Evolutionary conservation across 2,888 invertebrate species (phyloP).

Genomic region (Apeira syringaria): DNA sequence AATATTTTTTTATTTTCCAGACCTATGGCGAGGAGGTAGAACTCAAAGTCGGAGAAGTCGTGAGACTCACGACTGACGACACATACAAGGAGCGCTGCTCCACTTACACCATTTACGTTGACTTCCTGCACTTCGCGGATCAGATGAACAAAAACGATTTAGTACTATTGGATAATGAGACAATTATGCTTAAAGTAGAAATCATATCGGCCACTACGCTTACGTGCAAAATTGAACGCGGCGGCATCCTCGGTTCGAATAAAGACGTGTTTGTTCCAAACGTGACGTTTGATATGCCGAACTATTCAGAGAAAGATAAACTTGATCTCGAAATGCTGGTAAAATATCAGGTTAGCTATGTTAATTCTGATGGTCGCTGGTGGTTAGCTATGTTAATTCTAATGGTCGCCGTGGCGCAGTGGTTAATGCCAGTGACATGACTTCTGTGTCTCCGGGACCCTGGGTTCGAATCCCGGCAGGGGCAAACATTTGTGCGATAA

Average conservation of each 20-base stretch:
- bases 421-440: too few relatives aligned
- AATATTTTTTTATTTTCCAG: too few relatives aligned
- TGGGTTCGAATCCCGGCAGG: too few relatives aligned
- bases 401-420: too few relatives aligned
- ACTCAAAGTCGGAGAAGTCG: slow-evolving; percentile 65
- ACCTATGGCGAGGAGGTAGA: slow-evolving; percentile 60
- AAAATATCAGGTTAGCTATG: slow-evolving; percentile 71
- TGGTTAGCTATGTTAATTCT: too few relatives aligned
- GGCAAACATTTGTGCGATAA: too few relatives aligned
- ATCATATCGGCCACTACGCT: slow-evolving; percentile 65
- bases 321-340: slow-evolving; percentile 58
- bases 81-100: slow-evolving; percentile 82
- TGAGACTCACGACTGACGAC: slow-evolving; percentile 81
- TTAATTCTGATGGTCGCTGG: too few relatives aligned
- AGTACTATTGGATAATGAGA: slow-evolving; percentile 86
- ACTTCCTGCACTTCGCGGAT: slow-evolving; percentile 77
- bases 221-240: slow-evolving; percentile 68
- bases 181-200: slow-evolving; percentile 88
- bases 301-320: slow-evolving; percentile 63
- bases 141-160: slow-evolving; percentile 75
- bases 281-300: slow-evolving; percentile 64
- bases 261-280: slow-evolving; percentile 73
- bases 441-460: too few relatives aligned
- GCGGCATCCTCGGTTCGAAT: slow-evolving; percentile 63
- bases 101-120: slow-evolving; percentile 79